Percentiles rank a stretch among this genome's conserved stretches.
These are phyloP conservation scores for Yponomeuta cagnagella DNA, from an alignment of 2,888 invertebrate genomes.

Conservation along the genomic window DNA sequence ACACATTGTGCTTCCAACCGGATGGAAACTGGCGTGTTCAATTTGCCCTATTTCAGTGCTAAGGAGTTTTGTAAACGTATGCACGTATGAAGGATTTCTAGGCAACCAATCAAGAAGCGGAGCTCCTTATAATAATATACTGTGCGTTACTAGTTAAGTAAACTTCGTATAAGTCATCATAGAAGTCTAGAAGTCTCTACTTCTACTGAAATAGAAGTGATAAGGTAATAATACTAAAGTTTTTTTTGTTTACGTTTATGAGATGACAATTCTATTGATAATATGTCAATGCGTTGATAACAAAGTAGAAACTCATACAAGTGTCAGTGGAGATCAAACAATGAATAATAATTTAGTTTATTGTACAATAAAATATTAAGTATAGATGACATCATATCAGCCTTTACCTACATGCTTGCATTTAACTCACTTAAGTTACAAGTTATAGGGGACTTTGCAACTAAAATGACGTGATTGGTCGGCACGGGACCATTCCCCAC, in stretches of 20 bases:
- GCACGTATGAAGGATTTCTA: neutral
- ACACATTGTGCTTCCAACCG: neutral
- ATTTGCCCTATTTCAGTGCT: neutral
- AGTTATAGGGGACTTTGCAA: no score
- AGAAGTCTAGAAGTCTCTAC: no score
- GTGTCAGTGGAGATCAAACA: constrained; percentile 24
- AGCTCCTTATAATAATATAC: neutral
- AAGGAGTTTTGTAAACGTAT: neutral
- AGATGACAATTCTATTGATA: neutral
- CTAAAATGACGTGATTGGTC: no score
- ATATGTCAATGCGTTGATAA: neutral
- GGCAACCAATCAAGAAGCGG: neutral
- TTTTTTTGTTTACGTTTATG: neutral
- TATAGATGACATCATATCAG: no score
- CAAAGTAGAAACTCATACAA: constrained; percentile 3
- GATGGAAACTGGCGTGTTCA: neutral
- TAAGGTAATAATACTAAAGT: neutral
- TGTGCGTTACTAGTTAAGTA: no score
- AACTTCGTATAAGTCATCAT: no score
- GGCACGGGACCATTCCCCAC: no score
- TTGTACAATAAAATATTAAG: no score
- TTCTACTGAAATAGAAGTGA: no score
- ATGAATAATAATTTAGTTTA: constrained; percentile 40
- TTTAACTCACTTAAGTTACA: no score
- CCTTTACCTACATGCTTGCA: no score